A percentile compares a stretch with the other conserved stretches of the same genome.
Evolutionary conservation across 2,888 invertebrate species (phyloP).

Genomic region (Campoletis raptor): DNA sequence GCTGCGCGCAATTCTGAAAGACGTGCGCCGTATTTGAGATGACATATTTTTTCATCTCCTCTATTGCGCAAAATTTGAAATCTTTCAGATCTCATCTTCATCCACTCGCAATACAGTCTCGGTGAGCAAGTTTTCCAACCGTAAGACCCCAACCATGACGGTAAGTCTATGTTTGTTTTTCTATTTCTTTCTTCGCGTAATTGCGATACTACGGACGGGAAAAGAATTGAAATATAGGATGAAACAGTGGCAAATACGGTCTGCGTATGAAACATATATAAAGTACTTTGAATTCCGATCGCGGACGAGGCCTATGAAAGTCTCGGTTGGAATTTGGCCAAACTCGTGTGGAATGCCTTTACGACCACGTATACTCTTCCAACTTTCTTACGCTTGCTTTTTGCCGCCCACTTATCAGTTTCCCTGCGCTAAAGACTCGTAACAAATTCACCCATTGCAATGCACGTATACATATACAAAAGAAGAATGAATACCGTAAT

Average conservation of each 20-base stretch:
- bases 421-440: conserved; percentile 18
- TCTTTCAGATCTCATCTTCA: conserved; percentile 21
- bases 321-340: conserved; percentile 81
- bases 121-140: conserved; percentile 5
- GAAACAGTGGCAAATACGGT: neutral
- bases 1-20: neutral
- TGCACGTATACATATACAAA: neutral
- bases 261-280: conserved; percentile 6
- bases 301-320: conserved; percentile 75
- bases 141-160: neutral
- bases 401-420: conserved; percentile 41
- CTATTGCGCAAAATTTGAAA: neutral
- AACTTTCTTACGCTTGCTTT: conserved; percentile 53
- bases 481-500: too few relatives aligned
- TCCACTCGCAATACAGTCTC: neutral
- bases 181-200: neutral
- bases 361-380: conserved; percentile 29
- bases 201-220: conserved; percentile 38
- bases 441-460: neutral
- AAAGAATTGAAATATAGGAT: conserved; percentile 21
- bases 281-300: conserved; percentile 75
- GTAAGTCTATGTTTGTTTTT: neutral
- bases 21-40: conserved; percentile 5
- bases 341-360: conserved; percentile 66
- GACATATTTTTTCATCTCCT: neutral